Percentiles rank a stretch among this genome's conserved stretches.
Conservation (phyloP, 2,888 invertebrate genomes). For the Drosophila cognata region DNA sequence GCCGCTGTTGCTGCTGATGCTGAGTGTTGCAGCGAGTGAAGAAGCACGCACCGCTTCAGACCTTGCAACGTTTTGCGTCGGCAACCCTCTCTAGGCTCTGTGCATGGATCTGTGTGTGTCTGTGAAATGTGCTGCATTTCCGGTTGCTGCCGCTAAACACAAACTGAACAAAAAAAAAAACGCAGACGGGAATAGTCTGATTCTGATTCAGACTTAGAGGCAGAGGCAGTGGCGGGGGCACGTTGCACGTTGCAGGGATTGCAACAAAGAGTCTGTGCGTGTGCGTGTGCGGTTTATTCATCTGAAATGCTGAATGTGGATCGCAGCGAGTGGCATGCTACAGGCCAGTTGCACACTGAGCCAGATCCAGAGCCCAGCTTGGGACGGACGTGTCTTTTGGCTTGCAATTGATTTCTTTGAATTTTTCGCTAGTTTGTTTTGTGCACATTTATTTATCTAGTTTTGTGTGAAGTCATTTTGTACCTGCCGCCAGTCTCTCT, state of each 20-base stretch:
- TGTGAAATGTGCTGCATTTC: conserved; percentile 78
- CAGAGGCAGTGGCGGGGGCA: conserved; percentile 14
- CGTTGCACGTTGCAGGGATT: conserved; percentile 4
- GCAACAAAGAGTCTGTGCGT: conserved; percentile 53
- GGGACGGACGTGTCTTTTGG: conserved; percentile 68
- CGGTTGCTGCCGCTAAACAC: conserved; percentile 57
- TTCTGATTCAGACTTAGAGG: not conserved
- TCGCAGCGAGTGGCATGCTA: conserved; percentile 9
- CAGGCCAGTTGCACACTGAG: conserved; percentile 1
- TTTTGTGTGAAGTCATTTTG: conserved; percentile 80
- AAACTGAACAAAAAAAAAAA: conserved; percentile 10
- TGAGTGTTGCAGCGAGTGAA: conserved; percentile 45
- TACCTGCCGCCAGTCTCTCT: conserved; percentile 56
- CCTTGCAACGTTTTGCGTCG: conserved; percentile 2
- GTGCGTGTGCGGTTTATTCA: conserved; percentile 75
- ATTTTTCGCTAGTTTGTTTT: conserved; percentile 72
- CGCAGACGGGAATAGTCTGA: conserved; percentile 6
- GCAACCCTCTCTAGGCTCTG: conserved; percentile 20
- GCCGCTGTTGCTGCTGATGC: conserved; percentile 10
- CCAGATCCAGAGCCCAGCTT: conserved; percentile 14
- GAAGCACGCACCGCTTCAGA: conserved; percentile 41
- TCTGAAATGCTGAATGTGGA: conserved; percentile 37
- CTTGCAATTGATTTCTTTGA: conserved; percentile 80
- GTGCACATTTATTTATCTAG: conserved; percentile 70
- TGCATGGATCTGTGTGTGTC: conserved; percentile 13